Conservation (phyloP, 2,797 vertebrate genomes). For the Rhodeus uyekii region DNA sequence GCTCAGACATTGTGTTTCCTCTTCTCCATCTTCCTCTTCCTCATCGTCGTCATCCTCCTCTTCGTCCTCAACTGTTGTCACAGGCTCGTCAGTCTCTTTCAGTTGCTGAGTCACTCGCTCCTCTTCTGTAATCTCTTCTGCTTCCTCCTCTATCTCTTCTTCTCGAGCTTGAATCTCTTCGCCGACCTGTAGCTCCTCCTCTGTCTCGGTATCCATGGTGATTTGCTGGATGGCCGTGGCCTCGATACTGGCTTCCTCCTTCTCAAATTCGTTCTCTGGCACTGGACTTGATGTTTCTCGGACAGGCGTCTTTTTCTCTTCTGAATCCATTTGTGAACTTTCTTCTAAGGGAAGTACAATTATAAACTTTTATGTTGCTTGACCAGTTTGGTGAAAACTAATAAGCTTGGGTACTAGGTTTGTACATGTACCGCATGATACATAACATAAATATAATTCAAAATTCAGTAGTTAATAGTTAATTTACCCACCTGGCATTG, state of each 20-base stretch:
- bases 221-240: constrained; percentile 73
- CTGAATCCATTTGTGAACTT: constrained; percentile 46
- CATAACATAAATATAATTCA: neutral
- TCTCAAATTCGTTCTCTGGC: constrained; percentile 49
- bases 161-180: constrained; percentile 64
- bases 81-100: constrained; percentile 45
- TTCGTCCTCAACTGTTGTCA: constrained; percentile 47
- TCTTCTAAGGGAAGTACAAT: constrained; percentile 54
- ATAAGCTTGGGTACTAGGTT: neutral
- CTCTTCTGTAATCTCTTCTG: constrained; percentile 45
- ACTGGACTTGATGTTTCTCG: constrained; percentile 31
- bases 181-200: constrained; percentile 66
- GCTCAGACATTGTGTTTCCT: constrained; percentile 63
- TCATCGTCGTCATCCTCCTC: constrained; percentile 28
- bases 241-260: constrained; percentile 74
- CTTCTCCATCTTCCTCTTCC: constrained; percentile 50
- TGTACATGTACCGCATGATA: neutral
- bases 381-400: neutral
- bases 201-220: constrained; percentile 59
- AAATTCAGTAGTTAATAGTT: neutral
- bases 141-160: constrained; percentile 57
- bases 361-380: constrained; percentile 8
- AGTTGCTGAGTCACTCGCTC: constrained; percentile 55
- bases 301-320: constrained; percentile 47
- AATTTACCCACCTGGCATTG: constrained; percentile 60